phyloP scores from a whole-genome alignment of 1,140 invertebrate genomes.

The Polypedilum pembai region DNA sequence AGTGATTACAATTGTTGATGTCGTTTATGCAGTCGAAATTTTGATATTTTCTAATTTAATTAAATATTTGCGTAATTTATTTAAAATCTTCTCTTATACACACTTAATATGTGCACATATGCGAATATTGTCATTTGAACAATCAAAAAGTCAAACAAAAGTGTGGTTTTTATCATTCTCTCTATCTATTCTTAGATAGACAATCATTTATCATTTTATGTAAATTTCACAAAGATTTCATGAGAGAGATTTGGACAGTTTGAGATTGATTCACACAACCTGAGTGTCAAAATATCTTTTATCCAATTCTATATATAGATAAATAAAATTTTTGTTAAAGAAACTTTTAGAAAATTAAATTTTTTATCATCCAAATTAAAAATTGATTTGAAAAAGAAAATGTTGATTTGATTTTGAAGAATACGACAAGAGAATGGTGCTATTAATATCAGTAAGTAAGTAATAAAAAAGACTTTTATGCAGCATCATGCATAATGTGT shows the following conservation, averaged over 20 bases:
- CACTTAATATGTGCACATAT: not conserved
- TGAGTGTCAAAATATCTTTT: not conserved
- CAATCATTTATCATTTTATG: no score
- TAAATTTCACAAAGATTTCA: no score
- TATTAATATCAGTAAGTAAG: constrained; percentile 7
- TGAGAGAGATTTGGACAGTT: not conserved
- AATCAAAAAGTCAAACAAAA: not conserved
- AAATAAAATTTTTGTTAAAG: no score
- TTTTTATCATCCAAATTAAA: no score
- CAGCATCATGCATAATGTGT: constrained; percentile 12
- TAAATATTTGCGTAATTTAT: constrained; percentile 25
- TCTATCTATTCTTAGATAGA: not conserved
- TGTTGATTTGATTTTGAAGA: no score
- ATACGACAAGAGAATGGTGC: not conserved
- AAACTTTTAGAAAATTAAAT: no score
- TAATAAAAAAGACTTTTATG: not conserved
- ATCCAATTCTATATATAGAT: not conserved
- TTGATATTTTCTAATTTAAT: not conserved
- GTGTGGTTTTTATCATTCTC: not conserved
- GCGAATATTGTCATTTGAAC: not conserved
- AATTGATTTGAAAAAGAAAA: no score
- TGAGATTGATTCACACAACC: not conserved
- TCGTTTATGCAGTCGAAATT: not conserved
- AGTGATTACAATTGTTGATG: constrained; percentile 28
- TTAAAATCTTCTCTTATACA: not conserved